Conservation (phyloP, 2,888 invertebrate genomes). For the Heliconius charithonia region DNA sequence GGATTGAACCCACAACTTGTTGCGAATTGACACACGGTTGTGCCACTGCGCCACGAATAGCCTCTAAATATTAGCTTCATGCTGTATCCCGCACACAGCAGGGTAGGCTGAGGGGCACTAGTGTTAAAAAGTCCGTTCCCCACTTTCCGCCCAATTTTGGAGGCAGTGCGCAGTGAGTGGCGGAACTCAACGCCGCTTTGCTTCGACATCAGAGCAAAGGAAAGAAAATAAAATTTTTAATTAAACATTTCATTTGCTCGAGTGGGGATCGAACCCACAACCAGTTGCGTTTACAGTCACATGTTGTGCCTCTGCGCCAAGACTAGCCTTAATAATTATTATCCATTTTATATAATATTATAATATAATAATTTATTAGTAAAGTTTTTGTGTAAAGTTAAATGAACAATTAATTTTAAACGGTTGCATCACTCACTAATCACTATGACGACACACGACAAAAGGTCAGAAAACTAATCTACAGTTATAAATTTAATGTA, state of each 20-base stretch:
- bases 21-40: not conserved
- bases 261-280: not conserved
- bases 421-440: constrained; percentile 16
- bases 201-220: too few relatives aligned
- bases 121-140: too few relatives aligned
- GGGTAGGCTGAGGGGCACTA: too few relatives aligned
- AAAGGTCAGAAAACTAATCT: constrained; percentile 18
- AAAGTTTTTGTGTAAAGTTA: not conserved
- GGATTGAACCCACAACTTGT: not conserved
- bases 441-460: constrained; percentile 17
- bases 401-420: not conserved
- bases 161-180: too few relatives aligned
- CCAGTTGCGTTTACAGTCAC: not conserved
- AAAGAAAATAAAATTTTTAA: too few relatives aligned
- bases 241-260: not conserved
- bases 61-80: not conserved
- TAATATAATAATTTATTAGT: not conserved
- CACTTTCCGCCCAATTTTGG: too few relatives aligned
- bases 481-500: constrained; percentile 15
- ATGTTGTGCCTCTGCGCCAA: not conserved
- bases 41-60: not conserved
- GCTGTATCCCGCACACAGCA: too few relatives aligned
- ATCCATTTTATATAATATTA: too few relatives aligned
- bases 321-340: not conserved
- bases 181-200: too few relatives aligned